Evolutionary conservation across 2,113 vertebrate genomes (phyloP), one percentile per base, ranked within the genome.

Genomic region (Syngnathus typhle): DNA sequence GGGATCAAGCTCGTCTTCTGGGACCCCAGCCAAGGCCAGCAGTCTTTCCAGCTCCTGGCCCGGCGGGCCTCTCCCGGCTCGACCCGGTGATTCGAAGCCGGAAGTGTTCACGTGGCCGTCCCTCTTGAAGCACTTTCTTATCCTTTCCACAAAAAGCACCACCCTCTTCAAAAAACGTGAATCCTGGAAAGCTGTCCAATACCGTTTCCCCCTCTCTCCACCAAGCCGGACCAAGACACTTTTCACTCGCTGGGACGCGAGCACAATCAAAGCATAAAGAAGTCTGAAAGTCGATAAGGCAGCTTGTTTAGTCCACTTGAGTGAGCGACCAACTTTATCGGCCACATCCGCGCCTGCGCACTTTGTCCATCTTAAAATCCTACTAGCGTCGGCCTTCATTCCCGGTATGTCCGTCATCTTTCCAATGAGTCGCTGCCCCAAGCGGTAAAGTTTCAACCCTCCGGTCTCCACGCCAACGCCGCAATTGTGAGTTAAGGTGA

Each of bases 1-100:
- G 18, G 95, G 94, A 78, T 98, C 93, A 59, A 96, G 87, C 68
- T 98, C 94, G 10, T 96, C 95, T 79, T 98, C 95, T 21, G 95
- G 92, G 54, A 94, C 82, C 51, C 88, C 89, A 0, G 93, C 91
- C 87, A 97, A 81, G 1, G 93, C 91, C 78, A 97, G 86, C 68
- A 98, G 86, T 55, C 95, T 90, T 52, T 93, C 85, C 70, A 98
- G 87, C 86, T 95, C 95, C 73, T 93, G 90, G 2, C 88, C 91
- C 3, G 93, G 91, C 73, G 87, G 85, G 70, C 73, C 70, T 70
- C 82, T 91, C 6, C 86, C 87, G 0, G 78, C 72, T 47, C 83
- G 88, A 23, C 79, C 78, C 1, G 91, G 86, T 16, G 92, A 90
- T 65, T 88, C 81, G 2, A 89, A 85, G 52, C 70, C 69, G 5